These are phyloP conservation scores for Rhynchonycteris naso DNA, from an alignment of 2,797 vertebrate genomes.

Conservation along the genomic window DNA sequence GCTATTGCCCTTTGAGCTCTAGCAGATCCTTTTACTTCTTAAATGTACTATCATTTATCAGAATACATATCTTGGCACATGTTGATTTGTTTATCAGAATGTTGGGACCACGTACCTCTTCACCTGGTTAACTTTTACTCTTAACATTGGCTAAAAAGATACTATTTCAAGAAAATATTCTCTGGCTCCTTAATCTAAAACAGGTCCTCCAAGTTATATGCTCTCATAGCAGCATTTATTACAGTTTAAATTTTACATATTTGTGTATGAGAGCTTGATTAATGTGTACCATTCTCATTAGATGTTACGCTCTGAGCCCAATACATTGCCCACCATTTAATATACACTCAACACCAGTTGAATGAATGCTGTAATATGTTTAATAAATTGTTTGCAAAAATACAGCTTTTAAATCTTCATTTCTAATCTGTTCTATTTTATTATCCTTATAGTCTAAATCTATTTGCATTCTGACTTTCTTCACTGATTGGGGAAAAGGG, in stretches of 20 bases:
- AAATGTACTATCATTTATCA: not conserved
- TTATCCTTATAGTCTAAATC: not conserved
- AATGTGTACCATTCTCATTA: not conserved
- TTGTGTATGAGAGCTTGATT: not conserved
- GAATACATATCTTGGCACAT: not conserved
- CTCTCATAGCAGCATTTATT: not conserved
- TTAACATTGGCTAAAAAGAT: not conserved
- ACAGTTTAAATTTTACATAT: not conserved
- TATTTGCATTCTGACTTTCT: conserved; percentile 14
- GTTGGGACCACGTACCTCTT: not conserved
- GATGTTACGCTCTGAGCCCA: not conserved
- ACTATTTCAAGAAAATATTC: not conserved
- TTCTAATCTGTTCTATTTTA: not conserved
- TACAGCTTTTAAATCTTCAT: conserved; percentile 17
- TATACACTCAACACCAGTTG: not conserved
- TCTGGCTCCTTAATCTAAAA: conserved; percentile 27
- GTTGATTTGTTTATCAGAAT: not conserved
- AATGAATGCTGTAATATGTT: not conserved
- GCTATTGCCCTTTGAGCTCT: not conserved
- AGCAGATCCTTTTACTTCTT: not conserved
- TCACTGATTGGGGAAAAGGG: not conserved
- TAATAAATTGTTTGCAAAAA: conserved; percentile 16
- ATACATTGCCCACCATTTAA: not conserved
- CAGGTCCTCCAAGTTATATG: not conserved
- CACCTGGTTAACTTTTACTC: not conserved